Evolutionary conservation across 30 jellyfish, hydroid and myxozoan genomes (phyloP).

Genomic region (Clytia hemisphaerica): DNA sequence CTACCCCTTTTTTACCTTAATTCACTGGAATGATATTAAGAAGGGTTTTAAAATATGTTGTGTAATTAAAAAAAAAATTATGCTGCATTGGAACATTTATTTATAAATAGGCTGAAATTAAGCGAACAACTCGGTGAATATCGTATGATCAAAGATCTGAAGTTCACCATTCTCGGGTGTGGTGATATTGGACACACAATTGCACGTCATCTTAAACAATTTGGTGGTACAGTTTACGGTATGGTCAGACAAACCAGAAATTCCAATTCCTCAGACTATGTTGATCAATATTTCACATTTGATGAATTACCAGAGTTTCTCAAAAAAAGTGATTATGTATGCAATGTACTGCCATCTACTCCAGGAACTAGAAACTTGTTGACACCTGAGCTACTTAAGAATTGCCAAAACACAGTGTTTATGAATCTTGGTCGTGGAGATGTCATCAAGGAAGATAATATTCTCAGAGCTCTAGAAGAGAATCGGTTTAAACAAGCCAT

Average conservation of each 20-base stretch:
- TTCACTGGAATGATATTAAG: neutral
- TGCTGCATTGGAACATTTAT: neutral
- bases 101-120: neutral
- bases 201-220: conserved; percentile 51
- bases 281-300: conserved; percentile 35
- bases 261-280: neutral
- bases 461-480: conserved; percentile 44
- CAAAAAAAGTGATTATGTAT: conserved; percentile 53
- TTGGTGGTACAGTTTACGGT: conserved; percentile 87
- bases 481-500: conserved; percentile 68
- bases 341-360: conserved; percentile 69
- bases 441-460: conserved; percentile 45
- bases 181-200: conserved; percentile 71
- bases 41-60: neutral
- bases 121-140: neutral
- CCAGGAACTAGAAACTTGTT: conserved; percentile 46
- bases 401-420: conserved; percentile 72
- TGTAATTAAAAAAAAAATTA: neutral
- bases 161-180: conserved; percentile 61
- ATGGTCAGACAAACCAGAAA: conserved; percentile 32
- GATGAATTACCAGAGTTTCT: conserved; percentile 43
- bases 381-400: conserved; percentile 40
- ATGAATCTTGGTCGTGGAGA: conserved; percentile 81
- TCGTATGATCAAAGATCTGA: conserved; percentile 41
- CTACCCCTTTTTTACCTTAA: neutral